These are phyloP conservation scores for Podarcis muralis DNA, from an alignment of 2,113 vertebrate species.

Conservation along the genomic window DNA sequence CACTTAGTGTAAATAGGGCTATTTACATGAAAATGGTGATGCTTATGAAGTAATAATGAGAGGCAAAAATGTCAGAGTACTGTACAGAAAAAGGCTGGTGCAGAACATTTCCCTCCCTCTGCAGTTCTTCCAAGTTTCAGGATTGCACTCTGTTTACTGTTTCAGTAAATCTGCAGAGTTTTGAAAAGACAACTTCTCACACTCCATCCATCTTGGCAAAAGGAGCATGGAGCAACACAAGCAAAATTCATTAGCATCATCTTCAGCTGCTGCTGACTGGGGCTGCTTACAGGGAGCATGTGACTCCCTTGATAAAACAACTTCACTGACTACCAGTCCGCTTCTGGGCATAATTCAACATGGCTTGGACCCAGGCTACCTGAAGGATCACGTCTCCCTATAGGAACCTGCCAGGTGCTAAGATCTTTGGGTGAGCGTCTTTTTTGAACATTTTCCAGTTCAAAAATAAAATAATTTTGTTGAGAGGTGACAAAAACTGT, in stretches of 20 bases:
- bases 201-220: not conserved
- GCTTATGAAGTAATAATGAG: not conserved
- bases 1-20: not conserved
- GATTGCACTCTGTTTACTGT: not conserved
- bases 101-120: not conserved
- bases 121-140: not conserved
- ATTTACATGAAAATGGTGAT: slow-evolving; percentile 1
- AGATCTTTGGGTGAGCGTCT: no score
- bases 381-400: no score
- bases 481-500: no score
- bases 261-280: no score
- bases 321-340: no score
- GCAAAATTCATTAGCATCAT: not conserved
- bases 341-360: no score
- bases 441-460: no score
- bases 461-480: no score
- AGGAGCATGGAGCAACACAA: not conserved
- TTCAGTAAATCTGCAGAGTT: not conserved
- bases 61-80: not conserved
- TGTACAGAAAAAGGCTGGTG: not conserved
- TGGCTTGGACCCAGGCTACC: no score
- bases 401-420: no score
- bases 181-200: not conserved
- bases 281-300: no score
- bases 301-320: no score